These are phyloP conservation scores for Nannoperca obscura DNA, from an alignment of 2,797 vertebrate genomes.

Conservation along the genomic window DNA sequence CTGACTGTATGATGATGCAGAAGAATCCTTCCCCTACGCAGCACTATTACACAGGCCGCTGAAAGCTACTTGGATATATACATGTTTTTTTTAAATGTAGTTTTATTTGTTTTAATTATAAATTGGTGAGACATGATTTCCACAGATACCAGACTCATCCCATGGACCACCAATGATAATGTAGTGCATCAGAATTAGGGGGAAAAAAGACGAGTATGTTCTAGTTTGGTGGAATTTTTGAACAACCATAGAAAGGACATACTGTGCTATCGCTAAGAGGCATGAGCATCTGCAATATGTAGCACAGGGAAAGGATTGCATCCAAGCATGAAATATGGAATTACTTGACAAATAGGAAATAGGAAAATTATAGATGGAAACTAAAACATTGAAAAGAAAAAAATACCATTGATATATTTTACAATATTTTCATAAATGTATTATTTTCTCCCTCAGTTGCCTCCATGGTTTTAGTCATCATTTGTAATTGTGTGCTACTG, in stretches of 20 bases:
- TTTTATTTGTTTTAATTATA: constrained; percentile 72
- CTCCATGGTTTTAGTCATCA: constrained; percentile 22
- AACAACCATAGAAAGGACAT: constrained; percentile 66
- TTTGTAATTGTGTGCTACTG: constrained; percentile 36
- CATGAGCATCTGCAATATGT: constrained; percentile 69
- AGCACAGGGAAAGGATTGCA: constrained; percentile 64
- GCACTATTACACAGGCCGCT: constrained; percentile 54
- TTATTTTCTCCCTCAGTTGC: constrained; percentile 28
- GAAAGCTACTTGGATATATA: constrained; percentile 68
- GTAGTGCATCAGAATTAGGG: constrained; percentile 47
- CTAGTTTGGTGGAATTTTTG: constrained; percentile 65
- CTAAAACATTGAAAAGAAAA: constrained; percentile 64
- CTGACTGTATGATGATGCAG: constrained; percentile 89
- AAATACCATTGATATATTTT: constrained; percentile 53
- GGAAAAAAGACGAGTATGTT: constrained; percentile 43
- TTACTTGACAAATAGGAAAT: constrained; percentile 76
- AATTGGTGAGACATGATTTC: constrained; percentile 54
- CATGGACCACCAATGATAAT: constrained; percentile 25
- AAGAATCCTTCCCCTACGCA: constrained; percentile 67
- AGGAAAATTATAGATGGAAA: constrained; percentile 69
- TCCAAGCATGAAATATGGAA: constrained; percentile 79
- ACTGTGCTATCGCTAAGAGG: constrained; percentile 71
- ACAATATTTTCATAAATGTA: constrained; percentile 56
- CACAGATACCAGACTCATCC: constrained; percentile 42
- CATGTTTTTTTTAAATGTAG: not conserved